A percentile compares a stretch with the other conserved stretches of the same genome.
Conservation (phyloP, 1,140 invertebrate genomes). For the Panulirus ornatus region DNA sequence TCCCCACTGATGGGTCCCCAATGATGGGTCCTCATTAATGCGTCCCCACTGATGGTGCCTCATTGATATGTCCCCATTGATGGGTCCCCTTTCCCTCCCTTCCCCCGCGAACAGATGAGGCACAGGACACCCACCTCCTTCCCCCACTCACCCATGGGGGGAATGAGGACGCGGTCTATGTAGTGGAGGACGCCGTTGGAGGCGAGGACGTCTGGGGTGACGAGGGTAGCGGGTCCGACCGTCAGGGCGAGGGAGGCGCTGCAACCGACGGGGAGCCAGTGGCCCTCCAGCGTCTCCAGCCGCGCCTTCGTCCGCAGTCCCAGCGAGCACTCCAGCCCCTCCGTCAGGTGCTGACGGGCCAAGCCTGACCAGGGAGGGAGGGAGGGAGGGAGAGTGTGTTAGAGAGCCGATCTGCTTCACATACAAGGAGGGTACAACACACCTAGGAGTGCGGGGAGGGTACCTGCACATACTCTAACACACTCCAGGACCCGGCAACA, state of each 20-base stretch:
- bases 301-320: background rate
- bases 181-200: constrained; percentile 45
- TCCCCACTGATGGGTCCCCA: too few relatives aligned
- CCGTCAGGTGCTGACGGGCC: constrained; percentile 15
- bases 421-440: background rate
- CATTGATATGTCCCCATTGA: too few relatives aligned
- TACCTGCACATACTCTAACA: background rate
- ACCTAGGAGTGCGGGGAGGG: background rate
- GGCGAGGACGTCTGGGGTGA: background rate
- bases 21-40: too few relatives aligned
- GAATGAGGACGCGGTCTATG: constrained; percentile 22
- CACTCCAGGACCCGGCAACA: too few relatives aligned
- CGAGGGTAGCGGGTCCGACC: background rate
- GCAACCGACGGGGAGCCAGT: background rate
- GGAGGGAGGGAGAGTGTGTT: background rate
- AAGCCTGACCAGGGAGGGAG: background rate
- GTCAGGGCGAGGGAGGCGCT: constrained; percentile 5
- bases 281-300: constrained; percentile 5
- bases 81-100: background rate
- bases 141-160: constrained; percentile 20
- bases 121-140: background rate
- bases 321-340: constrained; percentile 5
- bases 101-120: background rate
- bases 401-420: background rate
- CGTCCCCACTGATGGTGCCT: too few relatives aligned